Conservation (phyloP, 2,888 invertebrate genomes). For the Pristionchus arcanus region DNA sequence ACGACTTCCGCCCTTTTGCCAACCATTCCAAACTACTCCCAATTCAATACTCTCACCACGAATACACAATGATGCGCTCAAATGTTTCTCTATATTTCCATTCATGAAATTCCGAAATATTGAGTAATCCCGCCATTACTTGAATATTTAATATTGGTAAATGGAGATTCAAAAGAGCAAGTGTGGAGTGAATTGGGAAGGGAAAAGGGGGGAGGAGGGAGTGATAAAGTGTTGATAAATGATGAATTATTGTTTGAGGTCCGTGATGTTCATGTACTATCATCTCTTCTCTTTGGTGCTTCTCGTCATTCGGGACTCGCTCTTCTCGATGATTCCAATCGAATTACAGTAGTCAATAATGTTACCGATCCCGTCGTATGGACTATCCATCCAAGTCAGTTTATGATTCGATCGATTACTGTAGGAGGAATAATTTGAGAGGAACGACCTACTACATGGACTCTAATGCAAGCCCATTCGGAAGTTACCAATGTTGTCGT, state of each 20-base stretch:
- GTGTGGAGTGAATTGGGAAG: too few species aligned
- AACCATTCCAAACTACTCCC: slow-evolving; percentile 44
- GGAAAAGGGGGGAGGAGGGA: too few species aligned
- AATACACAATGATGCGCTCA: neutral
- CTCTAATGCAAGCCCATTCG: slow-evolving; percentile 59
- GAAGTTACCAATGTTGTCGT: slow-evolving; percentile 63
- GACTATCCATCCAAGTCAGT: slow-evolving; percentile 63
- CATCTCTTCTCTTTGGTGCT: slow-evolving; percentile 56
- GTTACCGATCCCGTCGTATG: slow-evolving; percentile 68
- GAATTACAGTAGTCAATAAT: slow-evolving; percentile 66
- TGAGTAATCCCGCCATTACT: too few species aligned
- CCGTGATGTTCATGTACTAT: slow-evolving; percentile 12
- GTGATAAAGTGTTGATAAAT: too few species aligned
- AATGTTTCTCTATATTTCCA: neutral
- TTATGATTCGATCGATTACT: neutral
- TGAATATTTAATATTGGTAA: too few species aligned
- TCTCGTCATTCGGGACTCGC: slow-evolving; percentile 65
- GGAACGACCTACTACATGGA: slow-evolving; percentile 65
- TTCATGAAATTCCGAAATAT: too few species aligned
- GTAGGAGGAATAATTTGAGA: neutral
- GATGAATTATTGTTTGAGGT: neutral
- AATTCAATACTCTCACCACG: neutral
- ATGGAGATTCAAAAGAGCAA: neutral
- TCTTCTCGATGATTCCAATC: slow-evolving; percentile 60
- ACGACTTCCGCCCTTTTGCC: slow-evolving; percentile 37